Conservation (phyloP, 2,888 invertebrate species). For the Branchinecta sandiegonensis region DNA sequence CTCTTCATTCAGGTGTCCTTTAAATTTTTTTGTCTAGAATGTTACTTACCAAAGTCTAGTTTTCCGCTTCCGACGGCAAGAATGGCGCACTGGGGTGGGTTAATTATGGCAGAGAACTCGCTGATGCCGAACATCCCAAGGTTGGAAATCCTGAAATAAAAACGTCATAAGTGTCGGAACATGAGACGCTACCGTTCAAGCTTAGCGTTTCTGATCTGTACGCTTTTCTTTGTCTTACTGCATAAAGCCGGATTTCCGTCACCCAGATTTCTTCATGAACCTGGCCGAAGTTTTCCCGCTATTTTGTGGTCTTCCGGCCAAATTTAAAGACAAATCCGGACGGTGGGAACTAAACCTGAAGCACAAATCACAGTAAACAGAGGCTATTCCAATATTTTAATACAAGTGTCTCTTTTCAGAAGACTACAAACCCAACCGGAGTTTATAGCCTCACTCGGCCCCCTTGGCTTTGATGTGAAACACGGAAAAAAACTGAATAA, state of each 20-base stretch:
- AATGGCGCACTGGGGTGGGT: conserved; percentile 51
- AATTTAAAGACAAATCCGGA: too few relatives aligned
- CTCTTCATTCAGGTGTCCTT: too few relatives aligned
- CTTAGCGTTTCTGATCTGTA: not conserved
- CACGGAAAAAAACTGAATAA: too few relatives aligned
- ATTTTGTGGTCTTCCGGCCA: too few relatives aligned
- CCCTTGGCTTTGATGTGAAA: too few relatives aligned
- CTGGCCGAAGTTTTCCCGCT: not conserved
- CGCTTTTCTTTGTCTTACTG: not conserved
- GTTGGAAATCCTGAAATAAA: conserved; percentile 45
- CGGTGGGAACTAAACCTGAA: too few relatives aligned
- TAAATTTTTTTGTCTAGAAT: not conserved
- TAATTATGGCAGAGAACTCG: conserved; percentile 51
- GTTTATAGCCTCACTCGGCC: too few relatives aligned
- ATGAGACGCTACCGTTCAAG: not conserved
- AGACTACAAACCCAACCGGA: too few relatives aligned
- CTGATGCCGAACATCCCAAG: conserved; percentile 51
- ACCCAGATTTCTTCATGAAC: conserved; percentile 25
- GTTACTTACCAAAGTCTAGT: conserved; percentile 25
- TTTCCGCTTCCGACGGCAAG: conserved; percentile 43
- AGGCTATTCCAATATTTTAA: too few relatives aligned
- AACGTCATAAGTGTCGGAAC: conserved; percentile 18
- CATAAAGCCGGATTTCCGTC: conserved; percentile 24
- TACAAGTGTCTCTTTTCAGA: too few relatives aligned
- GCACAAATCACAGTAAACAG: too few relatives aligned